A percentile compares a stretch with the other conserved stretches of the same genome.
These are phyloP conservation scores for Meta bourneti DNA, from an alignment of 2,888 invertebrate genomes.

Conservation along the genomic window DNA sequence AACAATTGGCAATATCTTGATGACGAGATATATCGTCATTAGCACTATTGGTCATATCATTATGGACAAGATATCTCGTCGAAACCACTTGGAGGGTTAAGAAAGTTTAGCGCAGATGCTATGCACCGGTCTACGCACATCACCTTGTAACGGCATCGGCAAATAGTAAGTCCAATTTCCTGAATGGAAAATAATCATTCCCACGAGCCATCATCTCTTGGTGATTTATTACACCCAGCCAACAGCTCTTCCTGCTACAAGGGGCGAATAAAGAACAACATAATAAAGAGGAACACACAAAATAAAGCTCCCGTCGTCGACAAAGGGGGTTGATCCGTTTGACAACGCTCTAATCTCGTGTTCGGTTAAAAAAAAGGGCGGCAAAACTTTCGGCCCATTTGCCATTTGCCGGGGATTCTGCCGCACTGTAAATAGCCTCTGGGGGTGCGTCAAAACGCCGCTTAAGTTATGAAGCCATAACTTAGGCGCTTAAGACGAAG, in stretches of 20 bases:
- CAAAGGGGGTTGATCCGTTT: neutral
- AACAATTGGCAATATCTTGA: too few species aligned
- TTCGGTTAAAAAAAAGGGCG: slow-evolving; percentile 25
- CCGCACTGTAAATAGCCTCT: slow-evolving; percentile 43
- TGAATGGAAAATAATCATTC: slow-evolving; percentile 15
- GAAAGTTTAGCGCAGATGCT: too few species aligned
- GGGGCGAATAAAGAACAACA: slow-evolving; percentile 1
- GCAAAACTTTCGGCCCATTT: slow-evolving; percentile 57
- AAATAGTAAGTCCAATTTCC: neutral
- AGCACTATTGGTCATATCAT: too few species aligned
- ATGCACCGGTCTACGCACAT: too few species aligned
- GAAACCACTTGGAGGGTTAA: too few species aligned
- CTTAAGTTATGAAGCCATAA: slow-evolving; percentile 72
- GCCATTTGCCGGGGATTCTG: slow-evolving; percentile 6
- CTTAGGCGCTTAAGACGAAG: slow-evolving; percentile 69
- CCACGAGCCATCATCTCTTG: slow-evolving; percentile 3
- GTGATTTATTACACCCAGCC: slow-evolving; percentile 26
- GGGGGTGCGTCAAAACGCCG: slow-evolving; percentile 49
- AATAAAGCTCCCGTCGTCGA: neutral
- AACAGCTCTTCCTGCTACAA: neutral
- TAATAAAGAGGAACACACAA: neutral
- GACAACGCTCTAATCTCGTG: slow-evolving; percentile 32
- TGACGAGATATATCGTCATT: too few species aligned
- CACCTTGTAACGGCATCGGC: neutral
- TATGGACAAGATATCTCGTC: too few species aligned